Base-by-base conservation (phyloP, 2,113 vertebrate species). In the Otus sunia region DNA sequence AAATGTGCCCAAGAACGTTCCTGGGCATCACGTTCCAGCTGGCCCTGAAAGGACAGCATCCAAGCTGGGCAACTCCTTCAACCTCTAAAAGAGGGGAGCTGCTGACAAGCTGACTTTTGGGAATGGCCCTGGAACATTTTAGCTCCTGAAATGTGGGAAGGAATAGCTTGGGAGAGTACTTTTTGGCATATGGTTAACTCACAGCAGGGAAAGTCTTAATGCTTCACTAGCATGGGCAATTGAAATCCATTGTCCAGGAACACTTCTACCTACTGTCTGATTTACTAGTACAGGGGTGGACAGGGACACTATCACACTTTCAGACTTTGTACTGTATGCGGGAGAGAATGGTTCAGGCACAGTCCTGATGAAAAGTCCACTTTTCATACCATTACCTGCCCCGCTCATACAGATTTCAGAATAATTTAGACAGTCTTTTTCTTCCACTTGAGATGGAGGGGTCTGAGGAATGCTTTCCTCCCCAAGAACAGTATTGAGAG, bases 181-280 rank as follows among this genome's bases (percentile, higher is more conserved):
- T 95, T 62, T 53, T 90, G 89, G 52, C 72, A 78, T 47, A 32
- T 17, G 12, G 27, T 86, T 77, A 67, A 78, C n/a, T 85, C 72
- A 74, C 18, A 68, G 23, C 56, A 60, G 43, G 83, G 68, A 87
- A 91, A 89, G 64, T 39, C 80, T 94, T 91, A 95, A 96, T 0
- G 2, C 62, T 88, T 95, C 74, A 45, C 29, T 79, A 76, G 58
- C 1, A 1, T 73, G 66, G 71, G 36, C 92, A 95, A 82, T 82
- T 73, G 39, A 74, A 85, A 64, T 37, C 47, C 72, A 71, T 86
- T 67, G 83, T 81, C 80, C 87, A 84, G 76, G 86, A 95, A 89
- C 84, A 85, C 81, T 91, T 92, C 64, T 73, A 94, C 59, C 80
- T 91, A 34, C 76, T 71, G n/a, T 60, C 68, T 89, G 83, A 94